phyloP scores from a whole-genome alignment of 1,140 invertebrate species.

The Potamilus streckersoni region DNA sequence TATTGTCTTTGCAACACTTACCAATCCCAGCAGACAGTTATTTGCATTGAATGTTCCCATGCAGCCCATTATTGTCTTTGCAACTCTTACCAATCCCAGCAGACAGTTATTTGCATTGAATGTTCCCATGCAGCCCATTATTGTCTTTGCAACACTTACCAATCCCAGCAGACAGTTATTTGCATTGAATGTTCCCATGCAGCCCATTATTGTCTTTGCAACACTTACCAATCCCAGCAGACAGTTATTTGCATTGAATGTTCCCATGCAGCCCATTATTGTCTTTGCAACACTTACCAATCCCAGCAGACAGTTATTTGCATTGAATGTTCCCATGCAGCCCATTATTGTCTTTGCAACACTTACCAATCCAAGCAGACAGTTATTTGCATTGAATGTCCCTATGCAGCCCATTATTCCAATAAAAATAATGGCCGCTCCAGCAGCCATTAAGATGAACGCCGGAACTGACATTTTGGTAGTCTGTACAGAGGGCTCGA shows the following conservation, averaged over 20 bases:
- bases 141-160: conserved; percentile 10
- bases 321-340: conserved; percentile 16
- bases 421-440: conserved; percentile 14
- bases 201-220: conserved; percentile 2
- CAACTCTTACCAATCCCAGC: conserved; percentile 20
- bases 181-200: conserved; percentile 15
- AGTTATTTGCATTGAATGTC: conserved; percentile 13
- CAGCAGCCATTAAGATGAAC: conserved; percentile 18
- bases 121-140: conserved; percentile 18
- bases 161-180: conserved; percentile 15
- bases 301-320: conserved; percentile 12
- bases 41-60: conserved; percentile 13
- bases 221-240: conserved; percentile 25
- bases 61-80: conserved; percentile 7
- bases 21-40: conserved; percentile 18
- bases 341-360: background rate
- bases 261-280: conserved; percentile 15
- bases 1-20: conserved; percentile 8
- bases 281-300: conserved; percentile 16
- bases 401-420: conserved; percentile 21
- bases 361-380: conserved; percentile 27
- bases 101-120: conserved; percentile 17
- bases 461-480: conserved; percentile 11
- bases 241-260: conserved; percentile 16
- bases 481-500: conserved; percentile 9